Percentiles rank a stretch among this genome's conserved stretches.
phyloP scores from a whole-genome alignment of 2,888 invertebrate genomes.

The Caenorhabditis virilis region DNA sequence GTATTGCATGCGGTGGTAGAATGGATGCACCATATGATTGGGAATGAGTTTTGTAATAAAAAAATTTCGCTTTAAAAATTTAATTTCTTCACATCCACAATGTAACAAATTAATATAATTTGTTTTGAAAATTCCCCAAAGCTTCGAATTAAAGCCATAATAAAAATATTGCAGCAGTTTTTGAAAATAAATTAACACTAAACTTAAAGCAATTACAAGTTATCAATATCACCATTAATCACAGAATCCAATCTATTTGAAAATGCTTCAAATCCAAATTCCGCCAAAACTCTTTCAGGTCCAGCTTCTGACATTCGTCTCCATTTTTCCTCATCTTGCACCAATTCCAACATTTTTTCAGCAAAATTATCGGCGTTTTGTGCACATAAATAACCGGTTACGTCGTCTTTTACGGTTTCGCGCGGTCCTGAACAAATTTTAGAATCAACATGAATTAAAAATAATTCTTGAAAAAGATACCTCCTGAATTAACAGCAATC shows the following conservation, averaged over 20 bases:
- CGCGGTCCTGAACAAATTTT: slow-evolving; percentile 80
- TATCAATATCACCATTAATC: slow-evolving; percentile 7
- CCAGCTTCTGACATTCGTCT: slow-evolving; percentile 20
- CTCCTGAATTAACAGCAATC: slow-evolving; percentile 91
- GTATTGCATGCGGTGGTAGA: slow-evolving; percentile 20
- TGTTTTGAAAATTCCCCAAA: too few species aligned
- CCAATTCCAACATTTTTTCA: slow-evolving; percentile 46
- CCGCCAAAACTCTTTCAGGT: slow-evolving; percentile 44
- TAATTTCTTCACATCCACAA: too few species aligned
- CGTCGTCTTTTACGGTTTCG: slow-evolving; percentile 79
- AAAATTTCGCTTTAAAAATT: too few species aligned
- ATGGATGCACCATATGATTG: slow-evolving; percentile 54
- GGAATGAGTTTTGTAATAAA: slow-evolving; percentile 19
- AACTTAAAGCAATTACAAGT: too few species aligned
- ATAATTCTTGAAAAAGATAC: too few species aligned
- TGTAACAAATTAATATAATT: too few species aligned
- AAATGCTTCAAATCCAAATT: slow-evolving; percentile 58
- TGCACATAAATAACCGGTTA: slow-evolving; percentile 71
- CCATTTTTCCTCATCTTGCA: slow-evolving; percentile 17
- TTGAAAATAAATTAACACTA: too few species aligned
- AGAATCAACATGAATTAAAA: too few species aligned
- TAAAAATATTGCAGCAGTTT: too few species aligned
- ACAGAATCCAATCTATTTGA: slow-evolving; percentile 35
- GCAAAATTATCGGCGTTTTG: slow-evolving; percentile 50
- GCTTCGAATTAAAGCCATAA: too few species aligned